A percentile compares a stretch with the other conserved stretches of the same genome.
Conservation (phyloP, 1,140 invertebrate species). For the Maconellicoccus hirsutus region DNA sequence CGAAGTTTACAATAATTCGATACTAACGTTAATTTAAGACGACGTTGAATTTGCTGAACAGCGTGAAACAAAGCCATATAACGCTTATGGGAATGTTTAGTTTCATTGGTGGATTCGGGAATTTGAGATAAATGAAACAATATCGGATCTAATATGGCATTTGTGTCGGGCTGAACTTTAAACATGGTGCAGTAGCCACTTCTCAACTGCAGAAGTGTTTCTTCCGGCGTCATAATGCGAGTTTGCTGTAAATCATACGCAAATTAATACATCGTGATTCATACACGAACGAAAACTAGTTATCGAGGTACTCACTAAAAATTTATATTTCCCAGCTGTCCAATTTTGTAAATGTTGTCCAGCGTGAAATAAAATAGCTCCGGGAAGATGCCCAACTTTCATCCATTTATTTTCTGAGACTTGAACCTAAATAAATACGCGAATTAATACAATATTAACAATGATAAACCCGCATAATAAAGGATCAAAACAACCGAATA, state of each 20-base stretch:
- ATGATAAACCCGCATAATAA: neutral
- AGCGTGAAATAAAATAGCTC: constrained; percentile 62
- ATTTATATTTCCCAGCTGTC: constrained; percentile 56
- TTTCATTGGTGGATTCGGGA: neutral
- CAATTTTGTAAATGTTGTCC: constrained; percentile 64
- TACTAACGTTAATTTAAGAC: constrained; percentile 17
- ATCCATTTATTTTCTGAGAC: constrained; percentile 50
- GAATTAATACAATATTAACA: neutral
- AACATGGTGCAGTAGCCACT: constrained; percentile 14
- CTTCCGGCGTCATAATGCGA: constrained; percentile 14
- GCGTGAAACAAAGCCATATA: constrained; percentile 16
- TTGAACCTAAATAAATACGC: constrained; percentile 17
- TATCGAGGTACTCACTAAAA: too few species aligned
- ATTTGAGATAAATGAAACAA: neutral
- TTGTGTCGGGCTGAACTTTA: constrained; percentile 9
- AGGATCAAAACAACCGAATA: neutral
- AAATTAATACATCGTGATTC: neutral
- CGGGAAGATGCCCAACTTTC: constrained; percentile 60
- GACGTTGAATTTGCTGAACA: constrained; percentile 4
- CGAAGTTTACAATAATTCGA: neutral
- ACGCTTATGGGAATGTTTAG: constrained; percentile 19
- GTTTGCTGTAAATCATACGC: constrained; percentile 2
- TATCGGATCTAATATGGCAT: neutral
- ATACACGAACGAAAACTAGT: neutral
- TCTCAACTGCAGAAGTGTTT: neutral